phyloP scores from a whole-genome alignment of 1,140 invertebrate species.

The Notospermus geniculatus region DNA sequence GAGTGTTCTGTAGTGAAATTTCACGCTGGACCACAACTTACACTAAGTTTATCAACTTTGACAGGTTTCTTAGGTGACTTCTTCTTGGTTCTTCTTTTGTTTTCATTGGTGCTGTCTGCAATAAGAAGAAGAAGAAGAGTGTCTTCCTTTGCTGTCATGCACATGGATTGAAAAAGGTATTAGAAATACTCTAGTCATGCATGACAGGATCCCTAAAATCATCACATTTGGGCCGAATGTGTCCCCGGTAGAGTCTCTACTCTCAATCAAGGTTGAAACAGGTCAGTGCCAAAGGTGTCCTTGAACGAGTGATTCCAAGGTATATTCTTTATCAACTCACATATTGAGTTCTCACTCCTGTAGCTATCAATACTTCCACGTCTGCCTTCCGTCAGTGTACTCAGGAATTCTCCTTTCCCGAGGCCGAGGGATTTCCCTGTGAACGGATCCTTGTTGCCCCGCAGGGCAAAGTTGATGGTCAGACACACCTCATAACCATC shows the following conservation, averaged over 20 bases:
- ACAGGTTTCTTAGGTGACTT: conserved; percentile 11
- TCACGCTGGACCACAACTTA: no score
- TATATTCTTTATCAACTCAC: conserved; percentile 24
- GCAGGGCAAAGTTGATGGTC: conserved; percentile 52
- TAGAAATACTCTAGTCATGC: no score
- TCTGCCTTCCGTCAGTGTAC: neutral
- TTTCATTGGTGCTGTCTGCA: neutral
- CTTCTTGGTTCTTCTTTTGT: conserved; percentile 10
- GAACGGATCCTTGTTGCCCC: conserved; percentile 25
- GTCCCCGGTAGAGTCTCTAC: no score
- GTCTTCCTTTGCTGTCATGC: no score
- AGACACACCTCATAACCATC: conserved; percentile 53
- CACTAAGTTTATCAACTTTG: neutral
- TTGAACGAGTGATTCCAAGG: no score
- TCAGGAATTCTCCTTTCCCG: conserved; percentile 16
- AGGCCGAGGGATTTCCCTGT: conserved; percentile 4
- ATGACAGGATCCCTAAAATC: no score
- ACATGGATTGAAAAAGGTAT: no score
- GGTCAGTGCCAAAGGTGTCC: no score
- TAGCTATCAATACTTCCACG: neutral
- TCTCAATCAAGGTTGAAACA: no score
- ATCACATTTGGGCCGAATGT: no score
- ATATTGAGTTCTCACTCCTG: conserved; percentile 5
- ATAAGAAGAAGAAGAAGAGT: neutral
- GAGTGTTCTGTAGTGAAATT: no score